phyloP scores from a whole-genome alignment of 2,113 vertebrate species.

The Takifugu flavidus region DNA sequence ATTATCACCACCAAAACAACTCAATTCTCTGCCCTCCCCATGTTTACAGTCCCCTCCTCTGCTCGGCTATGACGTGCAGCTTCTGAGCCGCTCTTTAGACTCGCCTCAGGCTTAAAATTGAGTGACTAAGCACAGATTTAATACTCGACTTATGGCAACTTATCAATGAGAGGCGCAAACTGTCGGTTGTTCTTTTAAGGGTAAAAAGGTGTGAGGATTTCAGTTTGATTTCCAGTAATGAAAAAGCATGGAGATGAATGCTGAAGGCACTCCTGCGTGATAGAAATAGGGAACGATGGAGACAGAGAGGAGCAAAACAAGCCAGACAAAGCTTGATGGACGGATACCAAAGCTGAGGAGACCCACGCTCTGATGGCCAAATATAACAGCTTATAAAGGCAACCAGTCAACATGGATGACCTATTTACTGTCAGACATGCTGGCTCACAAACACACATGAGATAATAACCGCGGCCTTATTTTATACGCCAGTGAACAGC shows the following conservation, averaged over 20 bases:
- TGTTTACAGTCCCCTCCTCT: not conserved
- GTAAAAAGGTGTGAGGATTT: slow-evolving; percentile 40
- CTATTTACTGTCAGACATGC: slow-evolving; percentile 44
- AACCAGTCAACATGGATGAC: slow-evolving; percentile 56
- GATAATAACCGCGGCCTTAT: slow-evolving; percentile 10
- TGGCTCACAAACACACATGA: slow-evolving; percentile 27
- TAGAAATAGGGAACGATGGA: not conserved
- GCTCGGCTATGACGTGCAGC: not conserved
- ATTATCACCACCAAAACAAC: slow-evolving; percentile 1
- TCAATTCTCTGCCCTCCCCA: not conserved
- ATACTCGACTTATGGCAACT: slow-evolving; percentile 46
- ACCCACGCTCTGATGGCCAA: slow-evolving; percentile 48
- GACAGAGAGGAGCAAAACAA: slow-evolving; percentile 5
- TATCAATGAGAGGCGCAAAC: slow-evolving; percentile 43
- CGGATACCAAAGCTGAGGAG: slow-evolving; percentile 23
- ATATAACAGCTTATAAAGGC: slow-evolving; percentile 50
- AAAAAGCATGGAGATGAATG: not conserved
- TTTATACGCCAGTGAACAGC: slow-evolving; percentile 1
- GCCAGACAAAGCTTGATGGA: slow-evolving; percentile 21
- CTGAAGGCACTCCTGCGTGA: slow-evolving; percentile 19
- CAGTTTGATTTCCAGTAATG: slow-evolving; percentile 35
- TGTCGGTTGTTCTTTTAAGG: slow-evolving; percentile 47
- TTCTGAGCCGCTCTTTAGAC: slow-evolving; percentile 26
- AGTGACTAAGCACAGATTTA: slow-evolving; percentile 60
- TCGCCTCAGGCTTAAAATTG: slow-evolving; percentile 38